These are phyloP conservation scores for Pachymerium ferrugineum DNA, from an alignment of 2,888 invertebrate genomes.

Conservation along the genomic window DNA sequence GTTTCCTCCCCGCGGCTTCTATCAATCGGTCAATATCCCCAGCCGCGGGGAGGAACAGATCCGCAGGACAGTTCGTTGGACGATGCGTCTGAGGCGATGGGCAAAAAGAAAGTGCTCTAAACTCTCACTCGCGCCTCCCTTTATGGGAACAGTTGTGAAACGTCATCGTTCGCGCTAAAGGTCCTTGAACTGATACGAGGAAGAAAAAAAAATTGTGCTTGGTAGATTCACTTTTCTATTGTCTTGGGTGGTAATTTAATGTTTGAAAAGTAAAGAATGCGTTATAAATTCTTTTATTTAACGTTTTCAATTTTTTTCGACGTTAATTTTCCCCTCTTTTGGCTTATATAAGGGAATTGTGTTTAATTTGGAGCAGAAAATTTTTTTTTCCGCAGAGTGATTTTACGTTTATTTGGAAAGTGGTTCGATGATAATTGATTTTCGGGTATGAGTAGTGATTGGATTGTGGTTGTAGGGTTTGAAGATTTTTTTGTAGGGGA, in stretches of 20 bases:
- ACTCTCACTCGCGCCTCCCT: neutral
- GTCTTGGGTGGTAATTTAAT: neutral
- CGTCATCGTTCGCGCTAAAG: neutral
- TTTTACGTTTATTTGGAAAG: neutral
- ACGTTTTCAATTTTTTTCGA: neutral
- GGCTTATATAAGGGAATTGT: neutral
- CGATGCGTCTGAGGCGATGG: neutral
- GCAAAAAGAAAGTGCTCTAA: neutral
- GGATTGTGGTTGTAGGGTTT: no score
- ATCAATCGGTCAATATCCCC: neutral
- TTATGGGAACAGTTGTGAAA: neutral
- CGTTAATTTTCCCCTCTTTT: neutral
- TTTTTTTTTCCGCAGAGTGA: neutral
- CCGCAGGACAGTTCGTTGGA: neutral
- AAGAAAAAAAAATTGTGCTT: neutral
- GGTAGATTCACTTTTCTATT: neutral
- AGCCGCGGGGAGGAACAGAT: neutral
- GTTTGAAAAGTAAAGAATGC: neutral
- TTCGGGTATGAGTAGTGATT: no score
- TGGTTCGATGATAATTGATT: no score
- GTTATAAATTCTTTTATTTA: no score
- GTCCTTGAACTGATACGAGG: conserved; percentile 2
- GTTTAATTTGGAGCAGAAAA: neutral
- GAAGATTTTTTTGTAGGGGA: no score
- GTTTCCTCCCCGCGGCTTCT: neutral